A percentile compares a stretch with the other conserved stretches of the same genome.
phyloP scores from a whole-genome alignment of 2,113 vertebrate genomes.

The Lanius ludovicianus region DNA sequence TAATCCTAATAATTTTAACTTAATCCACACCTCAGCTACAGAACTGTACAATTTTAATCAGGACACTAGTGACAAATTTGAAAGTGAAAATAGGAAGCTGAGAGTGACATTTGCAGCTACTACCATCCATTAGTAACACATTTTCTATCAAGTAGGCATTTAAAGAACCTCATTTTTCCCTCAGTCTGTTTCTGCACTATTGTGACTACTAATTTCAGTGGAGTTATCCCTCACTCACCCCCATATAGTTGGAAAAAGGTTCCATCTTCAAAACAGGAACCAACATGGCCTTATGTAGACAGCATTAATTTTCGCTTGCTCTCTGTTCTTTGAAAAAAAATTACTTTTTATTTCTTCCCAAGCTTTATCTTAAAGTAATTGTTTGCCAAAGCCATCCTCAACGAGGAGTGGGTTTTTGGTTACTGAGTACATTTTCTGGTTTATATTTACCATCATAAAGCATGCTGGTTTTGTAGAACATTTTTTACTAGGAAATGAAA shows the following conservation, averaged over 20 bases:
- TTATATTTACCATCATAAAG: not conserved
- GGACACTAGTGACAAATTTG: not conserved
- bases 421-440: not conserved
- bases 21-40: constrained; percentile 3
- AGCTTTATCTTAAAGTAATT: not conserved
- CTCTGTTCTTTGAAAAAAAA: not conserved
- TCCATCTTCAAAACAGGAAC: not conserved
- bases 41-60: constrained; percentile 5
- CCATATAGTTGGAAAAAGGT: not conserved
- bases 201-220: not conserved
- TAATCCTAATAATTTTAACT: constrained; percentile 36
- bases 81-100: constrained; percentile 17
- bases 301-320: not conserved
- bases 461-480: not conserved
- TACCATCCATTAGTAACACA: not conserved
- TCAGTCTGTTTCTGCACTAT: not conserved
- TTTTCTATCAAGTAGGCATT: not conserved
- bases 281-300: not conserved
- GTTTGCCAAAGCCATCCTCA: not conserved
- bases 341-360: not conserved
- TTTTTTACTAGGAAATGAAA: not conserved
- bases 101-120: not conserved
- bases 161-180: not conserved
- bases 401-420: not conserved
- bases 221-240: not conserved